phyloP scores from a whole-genome alignment of 2,888 invertebrate species.

The Chydorus sphaericus region DNA sequence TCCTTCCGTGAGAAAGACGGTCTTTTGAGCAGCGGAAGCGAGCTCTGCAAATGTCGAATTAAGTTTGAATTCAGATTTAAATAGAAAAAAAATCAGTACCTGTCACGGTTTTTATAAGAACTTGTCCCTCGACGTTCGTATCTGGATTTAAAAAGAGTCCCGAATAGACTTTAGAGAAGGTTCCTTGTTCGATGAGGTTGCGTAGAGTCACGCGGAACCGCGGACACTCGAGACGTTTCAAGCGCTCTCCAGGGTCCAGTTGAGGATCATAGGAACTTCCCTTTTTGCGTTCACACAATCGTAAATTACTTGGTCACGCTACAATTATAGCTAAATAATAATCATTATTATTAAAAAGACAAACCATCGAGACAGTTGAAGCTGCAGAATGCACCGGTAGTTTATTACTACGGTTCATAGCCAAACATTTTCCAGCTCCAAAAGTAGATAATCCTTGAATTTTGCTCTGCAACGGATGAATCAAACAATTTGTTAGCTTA shows the following conservation, averaged over 20 bases:
- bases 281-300: too few relatives aligned
- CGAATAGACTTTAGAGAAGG: constrained; percentile 2
- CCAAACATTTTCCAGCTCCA: too few relatives aligned
- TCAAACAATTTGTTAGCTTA: too few relatives aligned
- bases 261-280: constrained; percentile 4
- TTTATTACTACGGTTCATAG: too few relatives aligned
- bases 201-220: constrained; percentile 45
- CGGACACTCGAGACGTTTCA: constrained; percentile 42
- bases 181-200: constrained; percentile 37
- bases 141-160: constrained; percentile 15
- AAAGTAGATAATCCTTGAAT: too few relatives aligned
- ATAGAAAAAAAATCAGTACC: too few relatives aligned
- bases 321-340: too few relatives aligned
- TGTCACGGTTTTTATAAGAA: constrained; percentile 13
- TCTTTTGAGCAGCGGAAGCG: constrained; percentile 54
- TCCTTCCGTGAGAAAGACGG: constrained; percentile 54
- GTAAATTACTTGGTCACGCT: too few relatives aligned
- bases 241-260: constrained; percentile 42
- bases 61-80: neutral
- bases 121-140: constrained; percentile 11
- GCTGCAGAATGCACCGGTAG: too few relatives aligned
- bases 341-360: too few relatives aligned
- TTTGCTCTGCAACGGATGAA: too few relatives aligned
- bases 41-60: constrained; percentile 39
- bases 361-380: too few relatives aligned